Percentiles rank a stretch among this genome's conserved stretches.
phyloP scores from a whole-genome alignment of 2,888 invertebrate genomes.

The Amphipyra berbera region DNA sequence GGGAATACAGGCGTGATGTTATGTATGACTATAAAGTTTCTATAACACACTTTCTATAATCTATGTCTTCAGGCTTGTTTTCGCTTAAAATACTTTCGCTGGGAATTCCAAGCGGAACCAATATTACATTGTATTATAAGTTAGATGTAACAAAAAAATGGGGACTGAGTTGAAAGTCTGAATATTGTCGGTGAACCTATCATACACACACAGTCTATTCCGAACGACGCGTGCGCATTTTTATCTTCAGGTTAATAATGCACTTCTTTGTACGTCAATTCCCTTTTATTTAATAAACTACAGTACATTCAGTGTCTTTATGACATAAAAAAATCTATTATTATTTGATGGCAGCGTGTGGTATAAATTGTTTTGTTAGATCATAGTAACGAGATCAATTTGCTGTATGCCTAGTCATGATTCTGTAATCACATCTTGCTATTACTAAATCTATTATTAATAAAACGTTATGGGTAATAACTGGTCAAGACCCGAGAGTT shows the following conservation, averaged over 20 bases:
- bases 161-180: constrained; percentile 21
- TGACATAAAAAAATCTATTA: constrained; percentile 17
- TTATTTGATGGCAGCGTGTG: constrained; percentile 11
- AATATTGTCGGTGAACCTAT: constrained; percentile 1
- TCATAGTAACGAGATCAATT: constrained; percentile 40
- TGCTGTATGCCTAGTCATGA: constrained; percentile 39
- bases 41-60: constrained; percentile 47
- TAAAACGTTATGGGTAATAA: constrained; percentile 22
- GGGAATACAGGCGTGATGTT: too few relatives aligned
- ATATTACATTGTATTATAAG: constrained; percentile 25
- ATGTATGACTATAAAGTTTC: constrained; percentile 37
- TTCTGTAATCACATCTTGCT: constrained; percentile 36
- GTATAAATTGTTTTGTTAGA: constrained; percentile 20
- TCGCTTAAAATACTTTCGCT: constrained; percentile 43
- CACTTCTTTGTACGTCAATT: constrained; percentile 29
- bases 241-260: neutral
- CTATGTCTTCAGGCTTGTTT: constrained; percentile 52
- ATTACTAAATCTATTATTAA: constrained; percentile 41
- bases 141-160: constrained; percentile 28
- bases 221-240: constrained; percentile 13
- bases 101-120: constrained; percentile 31
- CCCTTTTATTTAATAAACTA: constrained; percentile 20
- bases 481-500: constrained; percentile 8
- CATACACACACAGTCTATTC: constrained; percentile 1
- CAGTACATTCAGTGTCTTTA: neutral